These are phyloP conservation scores for Rhodinocichla rosea DNA, from an alignment of 2,113 vertebrate species.

Conservation along the genomic window DNA sequence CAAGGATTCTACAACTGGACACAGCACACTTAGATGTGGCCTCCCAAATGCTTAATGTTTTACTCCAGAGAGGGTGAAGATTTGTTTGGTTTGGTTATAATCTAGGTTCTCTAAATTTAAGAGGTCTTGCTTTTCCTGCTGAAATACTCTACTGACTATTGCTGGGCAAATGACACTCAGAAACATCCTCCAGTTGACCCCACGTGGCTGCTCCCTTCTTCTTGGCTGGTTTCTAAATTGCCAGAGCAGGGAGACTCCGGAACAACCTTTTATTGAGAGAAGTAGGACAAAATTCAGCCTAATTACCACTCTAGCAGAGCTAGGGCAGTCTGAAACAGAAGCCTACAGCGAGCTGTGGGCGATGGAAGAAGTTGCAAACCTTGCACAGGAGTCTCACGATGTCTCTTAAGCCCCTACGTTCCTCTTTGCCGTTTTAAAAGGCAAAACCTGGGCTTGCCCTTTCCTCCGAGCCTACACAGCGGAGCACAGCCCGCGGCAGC, in stretches of 20 bases:
- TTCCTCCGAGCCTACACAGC: not conserved
- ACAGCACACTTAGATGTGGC: rapidly evolving
- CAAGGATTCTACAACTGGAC: not conserved
- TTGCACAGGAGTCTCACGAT: not conserved
- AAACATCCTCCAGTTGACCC: not conserved
- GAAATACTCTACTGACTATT: rapidly evolving
- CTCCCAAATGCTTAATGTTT: not conserved
- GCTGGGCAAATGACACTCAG: not conserved
- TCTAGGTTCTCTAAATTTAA: not conserved
- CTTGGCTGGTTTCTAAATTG: not conserved
- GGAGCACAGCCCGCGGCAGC: not conserved
- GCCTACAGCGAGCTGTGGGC: not conserved
- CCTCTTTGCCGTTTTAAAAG: not conserved
- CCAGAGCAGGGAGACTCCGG: not conserved
- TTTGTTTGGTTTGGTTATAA: not conserved
- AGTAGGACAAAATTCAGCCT: not conserved
- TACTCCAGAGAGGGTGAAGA: not conserved
- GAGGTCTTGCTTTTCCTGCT: not conserved
- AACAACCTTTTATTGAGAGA: not conserved
- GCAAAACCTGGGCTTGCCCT: not conserved
- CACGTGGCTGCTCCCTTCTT: not conserved
- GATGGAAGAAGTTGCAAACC: not conserved
- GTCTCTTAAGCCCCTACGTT: not conserved
- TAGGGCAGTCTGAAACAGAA: not conserved
- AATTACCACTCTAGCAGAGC: not conserved